Evolutionary conservation across 2,888 invertebrate genomes (phyloP), one percentile per base, ranked within the genome.

Genomic region (Eilema griseolum): DNA sequence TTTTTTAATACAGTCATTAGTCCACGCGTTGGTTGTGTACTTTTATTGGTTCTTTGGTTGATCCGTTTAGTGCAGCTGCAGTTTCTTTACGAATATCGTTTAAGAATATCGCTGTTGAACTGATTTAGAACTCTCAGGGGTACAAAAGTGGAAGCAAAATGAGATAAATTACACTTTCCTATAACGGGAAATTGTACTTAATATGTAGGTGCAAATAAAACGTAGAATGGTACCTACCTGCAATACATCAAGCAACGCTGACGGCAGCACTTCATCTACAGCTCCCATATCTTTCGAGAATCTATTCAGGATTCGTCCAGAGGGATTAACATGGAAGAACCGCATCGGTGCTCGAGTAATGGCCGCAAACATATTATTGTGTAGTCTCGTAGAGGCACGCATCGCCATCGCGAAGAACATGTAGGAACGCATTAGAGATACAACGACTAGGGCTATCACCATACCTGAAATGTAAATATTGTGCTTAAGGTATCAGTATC

Each of bases 231-330:
- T 46, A 57, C 46, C 41, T 14, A 96, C 88, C 96, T 96, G 96
- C 65, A 96, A 82, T 0, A 96, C 96, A 89, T 97, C 97, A 61
- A 97, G 96, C 69, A 97, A 82, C 0, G 96, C 96, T 3, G 94
- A 91, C 0, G 97, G 97, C 72, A 97, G 80, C 11, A 96, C 90
- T 83, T 97, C 97, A 81, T 97, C 97, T 0, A 97, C 96, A 0
- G 96, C 96, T 0, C 97, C 98, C 96, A 98, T 97, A 85, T 99
- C 99, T 90, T 98, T 98, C 0, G 98, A 97, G 92, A 99, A 98
- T 31, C 99, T 95, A 92, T 98, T 99, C 62, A 99, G 94, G 81
- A 99, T 97, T 62, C 97, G 94, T 0, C 98, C 98, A 0, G 97
- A 97, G 0, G 98, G 97, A 91, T 98, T 99, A 5, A 96, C 96